Evolutionary conservation across 2,113 vertebrate genomes (phyloP).

Genomic region (Ictidomys tridecemlineatus): DNA sequence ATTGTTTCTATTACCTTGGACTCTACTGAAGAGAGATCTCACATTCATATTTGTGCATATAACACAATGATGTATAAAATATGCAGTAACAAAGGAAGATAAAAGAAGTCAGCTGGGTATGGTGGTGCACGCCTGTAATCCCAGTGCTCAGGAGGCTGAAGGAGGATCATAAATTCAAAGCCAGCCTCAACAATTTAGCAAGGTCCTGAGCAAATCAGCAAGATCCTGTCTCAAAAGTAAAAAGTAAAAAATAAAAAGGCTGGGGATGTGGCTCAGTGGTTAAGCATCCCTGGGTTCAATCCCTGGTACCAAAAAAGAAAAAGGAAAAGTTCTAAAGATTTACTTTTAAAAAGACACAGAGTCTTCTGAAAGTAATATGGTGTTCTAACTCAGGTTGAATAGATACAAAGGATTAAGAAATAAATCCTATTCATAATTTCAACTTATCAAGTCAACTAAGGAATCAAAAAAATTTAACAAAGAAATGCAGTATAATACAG

Average conservation of each 20-base stretch:
- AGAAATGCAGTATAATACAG: background rate
- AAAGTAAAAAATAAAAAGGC: too few relatives aligned
- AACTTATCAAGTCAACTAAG: background rate
- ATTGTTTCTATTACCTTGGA: background rate
- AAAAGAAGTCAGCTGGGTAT: background rate
- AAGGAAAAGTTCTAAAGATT: background rate
- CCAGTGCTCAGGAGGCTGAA: too few relatives aligned
- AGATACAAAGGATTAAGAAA: background rate
- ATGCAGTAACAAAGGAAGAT: background rate
- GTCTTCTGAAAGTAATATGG: background rate
- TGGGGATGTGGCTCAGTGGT: too few relatives aligned
- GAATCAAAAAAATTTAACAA: background rate
- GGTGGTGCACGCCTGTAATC: too few relatives aligned
- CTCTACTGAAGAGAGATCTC: background rate
- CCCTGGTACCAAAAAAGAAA: too few relatives aligned
- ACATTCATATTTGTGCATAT: background rate
- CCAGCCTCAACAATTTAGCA: too few relatives aligned
- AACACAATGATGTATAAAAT: background rate
- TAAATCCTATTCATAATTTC: background rate
- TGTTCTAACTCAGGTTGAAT: background rate
- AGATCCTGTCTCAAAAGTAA: too few relatives aligned
- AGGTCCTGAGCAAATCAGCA: too few relatives aligned
- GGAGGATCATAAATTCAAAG: too few relatives aligned
- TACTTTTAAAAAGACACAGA: background rate
- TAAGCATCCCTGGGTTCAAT: too few relatives aligned